These are phyloP conservation scores for Leptodactylus fuscus DNA, from an alignment of 2,113 vertebrate genomes.

Conservation along the genomic window DNA sequence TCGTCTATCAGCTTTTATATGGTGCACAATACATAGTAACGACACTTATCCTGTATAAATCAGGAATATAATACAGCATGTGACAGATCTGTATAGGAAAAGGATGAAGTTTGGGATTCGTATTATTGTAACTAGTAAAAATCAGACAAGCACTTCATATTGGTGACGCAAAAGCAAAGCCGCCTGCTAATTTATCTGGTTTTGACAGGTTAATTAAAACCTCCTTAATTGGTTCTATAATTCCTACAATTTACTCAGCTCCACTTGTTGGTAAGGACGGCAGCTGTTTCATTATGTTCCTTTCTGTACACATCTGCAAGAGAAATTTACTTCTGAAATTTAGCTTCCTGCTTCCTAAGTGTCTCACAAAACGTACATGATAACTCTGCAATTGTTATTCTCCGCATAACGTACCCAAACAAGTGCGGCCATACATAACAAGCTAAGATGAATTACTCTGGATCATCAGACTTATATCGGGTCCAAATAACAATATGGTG, in stretches of 20 bases:
- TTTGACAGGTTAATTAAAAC: slow-evolving; percentile 55
- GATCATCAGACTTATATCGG: too few species aligned
- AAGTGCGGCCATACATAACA: neutral
- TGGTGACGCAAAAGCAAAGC: slow-evolving; percentile 26
- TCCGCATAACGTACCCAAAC: neutral
- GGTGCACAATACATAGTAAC: neutral
- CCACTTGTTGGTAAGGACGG: slow-evolving; percentile 15
- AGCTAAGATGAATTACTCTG: neutral
- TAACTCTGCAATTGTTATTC: slow-evolving; percentile 26
- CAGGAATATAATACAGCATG: neutral
- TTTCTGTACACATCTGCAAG: slow-evolving; percentile 44
- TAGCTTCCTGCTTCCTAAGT: slow-evolving; percentile 35
- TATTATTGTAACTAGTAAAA: slow-evolving; percentile 10
- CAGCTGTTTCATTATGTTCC: slow-evolving; percentile 50
- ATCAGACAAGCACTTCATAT: slow-evolving; percentile 8
- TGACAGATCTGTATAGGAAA: neutral
- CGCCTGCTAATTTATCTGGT: slow-evolving; percentile 42
- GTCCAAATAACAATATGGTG: neutral
- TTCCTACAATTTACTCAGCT: slow-evolving; percentile 43
- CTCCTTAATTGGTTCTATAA: slow-evolving; percentile 50
- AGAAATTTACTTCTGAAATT: neutral
- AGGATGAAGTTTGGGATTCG: too few species aligned
- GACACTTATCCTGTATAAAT: neutral
- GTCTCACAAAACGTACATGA: slow-evolving; percentile 7
- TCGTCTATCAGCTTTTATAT: neutral